These are phyloP conservation scores for Eubasilissa regina DNA, from an alignment of 1,140 invertebrate species.

Conservation along the genomic window DNA sequence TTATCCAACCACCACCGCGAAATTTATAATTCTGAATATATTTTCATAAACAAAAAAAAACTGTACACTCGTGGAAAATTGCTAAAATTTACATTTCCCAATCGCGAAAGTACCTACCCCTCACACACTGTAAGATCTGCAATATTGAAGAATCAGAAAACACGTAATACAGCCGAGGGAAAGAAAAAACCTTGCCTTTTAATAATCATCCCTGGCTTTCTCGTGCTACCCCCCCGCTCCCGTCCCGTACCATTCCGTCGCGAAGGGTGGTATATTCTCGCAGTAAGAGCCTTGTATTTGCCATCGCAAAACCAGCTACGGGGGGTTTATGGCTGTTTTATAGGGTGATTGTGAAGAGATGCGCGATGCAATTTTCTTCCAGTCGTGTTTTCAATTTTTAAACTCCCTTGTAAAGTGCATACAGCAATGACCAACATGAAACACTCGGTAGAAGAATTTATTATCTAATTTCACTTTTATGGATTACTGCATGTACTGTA, in stretches of 20 bases:
- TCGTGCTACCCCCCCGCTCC: background rate
- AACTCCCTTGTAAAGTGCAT: constrained; percentile 17
- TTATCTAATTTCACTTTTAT: too few species aligned
- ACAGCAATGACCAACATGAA: background rate
- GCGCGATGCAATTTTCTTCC: constrained; percentile 37
- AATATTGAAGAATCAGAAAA: constrained; percentile 16
- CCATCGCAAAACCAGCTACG: background rate
- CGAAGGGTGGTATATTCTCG: background rate
- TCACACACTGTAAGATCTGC: background rate
- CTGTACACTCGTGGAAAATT: too few species aligned
- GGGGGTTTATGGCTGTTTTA: constrained; percentile 34
- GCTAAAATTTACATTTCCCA: too few species aligned
- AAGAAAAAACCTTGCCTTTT: constrained; percentile 5
- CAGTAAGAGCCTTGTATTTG: constrained; percentile 7
- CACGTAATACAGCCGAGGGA: background rate
- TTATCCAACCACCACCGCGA: too few species aligned
- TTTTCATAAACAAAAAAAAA: too few species aligned
- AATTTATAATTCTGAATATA: too few species aligned
- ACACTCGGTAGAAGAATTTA: too few species aligned
- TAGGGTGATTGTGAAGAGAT: constrained; percentile 34
- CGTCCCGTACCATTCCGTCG: background rate
- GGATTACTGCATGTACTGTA: too few species aligned
- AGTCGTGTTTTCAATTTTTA: constrained; percentile 36
- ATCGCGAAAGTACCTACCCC: too few species aligned
- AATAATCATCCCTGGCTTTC: constrained; percentile 12